Percentiles rank a stretch among this genome's conserved stretches.
Conservation (phyloP, 2,797 vertebrate genomes). For the Cuculus canorus region DNA sequence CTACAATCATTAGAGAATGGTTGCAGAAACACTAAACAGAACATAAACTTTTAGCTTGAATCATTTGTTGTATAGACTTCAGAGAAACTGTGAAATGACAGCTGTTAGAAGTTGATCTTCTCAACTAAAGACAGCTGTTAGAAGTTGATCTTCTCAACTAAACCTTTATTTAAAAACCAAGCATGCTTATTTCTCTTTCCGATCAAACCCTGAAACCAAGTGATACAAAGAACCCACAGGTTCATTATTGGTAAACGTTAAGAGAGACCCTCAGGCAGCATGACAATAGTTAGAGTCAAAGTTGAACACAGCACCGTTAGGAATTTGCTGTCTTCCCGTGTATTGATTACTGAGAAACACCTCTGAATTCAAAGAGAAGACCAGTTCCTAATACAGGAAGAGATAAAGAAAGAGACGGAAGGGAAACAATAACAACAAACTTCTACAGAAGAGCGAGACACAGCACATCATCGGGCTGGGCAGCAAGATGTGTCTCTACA, state of each 20-base stretch:
- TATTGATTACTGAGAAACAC: neutral
- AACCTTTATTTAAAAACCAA: neutral
- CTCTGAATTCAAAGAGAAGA: neutral
- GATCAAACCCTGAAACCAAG: neutral
- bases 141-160: neutral
- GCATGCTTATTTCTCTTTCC: neutral
- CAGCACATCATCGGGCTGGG: neutral
- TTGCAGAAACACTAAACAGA: neutral
- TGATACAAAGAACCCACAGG: neutral
- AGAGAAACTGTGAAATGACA: neutral
- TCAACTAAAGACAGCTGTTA: neutral
- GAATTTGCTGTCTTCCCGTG: neutral
- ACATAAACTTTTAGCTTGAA: neutral
- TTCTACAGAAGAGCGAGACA: neutral
- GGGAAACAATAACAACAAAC: no score
- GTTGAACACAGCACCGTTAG: neutral
- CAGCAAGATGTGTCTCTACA: rapidly evolving
- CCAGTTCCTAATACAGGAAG: neutral
- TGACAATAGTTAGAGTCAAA: neutral
- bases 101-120: neutral
- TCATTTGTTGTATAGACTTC: neutral
- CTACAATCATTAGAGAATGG: neutral
- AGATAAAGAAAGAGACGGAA: neutral
- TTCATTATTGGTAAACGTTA: neutral
- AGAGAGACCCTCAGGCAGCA: neutral